phyloP scores from a whole-genome alignment of 2,888 invertebrate genomes.

The Hirtodrosophila histrioides region DNA sequence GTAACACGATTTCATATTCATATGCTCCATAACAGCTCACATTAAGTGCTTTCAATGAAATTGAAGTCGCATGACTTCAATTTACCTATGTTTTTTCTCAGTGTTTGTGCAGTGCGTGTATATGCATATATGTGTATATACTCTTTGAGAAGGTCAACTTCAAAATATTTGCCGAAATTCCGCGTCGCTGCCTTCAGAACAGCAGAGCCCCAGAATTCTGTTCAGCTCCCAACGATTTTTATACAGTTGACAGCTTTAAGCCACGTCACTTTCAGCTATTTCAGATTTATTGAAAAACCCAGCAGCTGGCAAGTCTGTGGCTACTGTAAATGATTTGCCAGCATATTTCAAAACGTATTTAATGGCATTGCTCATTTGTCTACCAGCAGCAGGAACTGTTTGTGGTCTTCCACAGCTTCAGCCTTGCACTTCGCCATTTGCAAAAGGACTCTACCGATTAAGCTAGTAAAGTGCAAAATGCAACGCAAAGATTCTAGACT shows the following conservation, averaged over 20 bases:
- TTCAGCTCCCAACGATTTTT: slow-evolving; percentile 22
- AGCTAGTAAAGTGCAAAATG: background rate
- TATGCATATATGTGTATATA: background rate
- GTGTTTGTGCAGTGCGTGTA: background rate
- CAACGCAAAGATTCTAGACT: slow-evolving; percentile 4
- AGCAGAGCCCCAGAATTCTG: slow-evolving; percentile 15
- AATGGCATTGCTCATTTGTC: slow-evolving; percentile 72
- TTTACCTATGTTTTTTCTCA: background rate
- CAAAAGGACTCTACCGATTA: slow-evolving; percentile 24
- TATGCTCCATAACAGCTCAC: too few species aligned
- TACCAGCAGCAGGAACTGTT: slow-evolving; percentile 53
- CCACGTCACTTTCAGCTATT: slow-evolving; percentile 38
- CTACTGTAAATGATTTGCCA: slow-evolving; percentile 66
- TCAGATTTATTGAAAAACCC: slow-evolving; percentile 57
- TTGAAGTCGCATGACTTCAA: too few species aligned
- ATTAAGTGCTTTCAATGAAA: too few species aligned
- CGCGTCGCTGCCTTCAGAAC: background rate
- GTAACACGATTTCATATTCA: too few species aligned
- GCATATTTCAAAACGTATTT: slow-evolving; percentile 71
- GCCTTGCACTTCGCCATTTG: slow-evolving; percentile 32
- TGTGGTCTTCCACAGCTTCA: slow-evolving; percentile 39
- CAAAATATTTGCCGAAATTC: slow-evolving; percentile 18
- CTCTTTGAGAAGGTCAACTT: slow-evolving; percentile 14
- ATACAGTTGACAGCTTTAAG: slow-evolving; percentile 43
- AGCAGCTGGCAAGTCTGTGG: slow-evolving; percentile 24